Conservation (phyloP, 2,113 vertebrate species). For the Hyla sarda region DNA sequence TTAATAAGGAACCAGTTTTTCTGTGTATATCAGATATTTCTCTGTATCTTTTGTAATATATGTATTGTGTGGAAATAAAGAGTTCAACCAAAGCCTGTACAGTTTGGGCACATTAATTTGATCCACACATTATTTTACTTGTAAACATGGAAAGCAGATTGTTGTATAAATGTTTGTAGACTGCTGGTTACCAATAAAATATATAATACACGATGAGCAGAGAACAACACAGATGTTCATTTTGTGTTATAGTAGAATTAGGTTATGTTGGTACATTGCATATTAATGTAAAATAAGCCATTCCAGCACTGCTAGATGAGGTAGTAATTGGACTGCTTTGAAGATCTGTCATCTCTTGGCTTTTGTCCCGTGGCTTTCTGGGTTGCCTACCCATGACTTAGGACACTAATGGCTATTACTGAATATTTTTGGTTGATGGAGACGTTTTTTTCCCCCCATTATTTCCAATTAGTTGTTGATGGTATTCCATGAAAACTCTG, state of each 20-base stretch:
- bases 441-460: neutral
- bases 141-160: slow-evolving; percentile 23
- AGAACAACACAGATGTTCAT: slow-evolving; percentile 29
- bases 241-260: slow-evolving; percentile 13
- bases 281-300: slow-evolving; percentile 24
- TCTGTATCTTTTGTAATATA: neutral
- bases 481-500: neutral
- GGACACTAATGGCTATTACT: neutral
- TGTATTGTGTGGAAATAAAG: neutral
- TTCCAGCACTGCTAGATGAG: slow-evolving; percentile 3
- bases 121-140: neutral
- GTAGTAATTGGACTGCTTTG: neutral
- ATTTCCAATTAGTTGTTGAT: slow-evolving; percentile 18
- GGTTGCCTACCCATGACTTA: slow-evolving; percentile 17
- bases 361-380: neutral
- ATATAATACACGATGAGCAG: neutral
- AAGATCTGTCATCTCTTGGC: slow-evolving; percentile 15
- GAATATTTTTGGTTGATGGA: neutral
- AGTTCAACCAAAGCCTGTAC: neutral
- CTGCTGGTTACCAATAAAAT: slow-evolving; percentile 11
- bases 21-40: neutral
- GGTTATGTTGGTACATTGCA: slow-evolving; percentile 33
- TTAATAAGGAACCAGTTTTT: slow-evolving; percentile 28
- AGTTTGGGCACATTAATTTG: neutral
- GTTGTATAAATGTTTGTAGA: slow-evolving; percentile 42